phyloP scores from a whole-genome alignment of 2,888 invertebrate species.

The Nymphalis urticae region DNA sequence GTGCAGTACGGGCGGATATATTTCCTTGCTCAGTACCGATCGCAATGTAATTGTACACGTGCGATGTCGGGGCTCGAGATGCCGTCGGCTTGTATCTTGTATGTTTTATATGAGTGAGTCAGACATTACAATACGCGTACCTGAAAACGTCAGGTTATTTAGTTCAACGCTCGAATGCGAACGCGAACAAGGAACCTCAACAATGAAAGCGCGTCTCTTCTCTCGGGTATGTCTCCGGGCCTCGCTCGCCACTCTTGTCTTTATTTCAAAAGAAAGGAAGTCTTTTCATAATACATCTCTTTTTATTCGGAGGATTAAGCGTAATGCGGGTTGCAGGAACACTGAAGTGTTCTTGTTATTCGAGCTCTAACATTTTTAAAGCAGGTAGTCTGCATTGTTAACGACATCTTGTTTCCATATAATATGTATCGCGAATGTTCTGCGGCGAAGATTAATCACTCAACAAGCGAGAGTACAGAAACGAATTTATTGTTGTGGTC shows the following conservation, averaged over 20 bases:
- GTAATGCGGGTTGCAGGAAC: slow-evolving; percentile 23
- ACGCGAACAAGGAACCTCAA: slow-evolving; percentile 8
- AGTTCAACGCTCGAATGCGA: slow-evolving; percentile 13
- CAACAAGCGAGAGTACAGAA: not conserved
- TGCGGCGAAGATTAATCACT: not conserved
- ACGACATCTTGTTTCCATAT: not conserved
- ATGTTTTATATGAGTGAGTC: slow-evolving; percentile 6
- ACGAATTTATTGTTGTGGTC: not conserved
- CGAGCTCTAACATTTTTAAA: slow-evolving; percentile 15
- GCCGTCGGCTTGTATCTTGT: not conserved
- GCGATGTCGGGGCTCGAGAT: not conserved
- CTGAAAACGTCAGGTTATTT: slow-evolving; percentile 15
- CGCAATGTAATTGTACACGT: no score
- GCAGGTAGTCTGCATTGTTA: slow-evolving; percentile 15
- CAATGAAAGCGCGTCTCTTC: slow-evolving; percentile 15
- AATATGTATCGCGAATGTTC: not conserved
- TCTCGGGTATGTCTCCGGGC: slow-evolving; percentile 13
- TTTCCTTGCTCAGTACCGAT: no score
- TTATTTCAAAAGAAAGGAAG: slow-evolving; percentile 30
- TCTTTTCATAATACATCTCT: slow-evolving; percentile 22
- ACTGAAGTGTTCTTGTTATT: slow-evolving; percentile 16
- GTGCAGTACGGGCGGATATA: no score
- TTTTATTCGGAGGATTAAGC: slow-evolving; percentile 28
- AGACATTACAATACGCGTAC: slow-evolving; percentile 8
- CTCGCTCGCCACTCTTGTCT: slow-evolving; percentile 18